Conservation (phyloP, 2,113 vertebrate species). For the Elanus axillaris region DNA sequence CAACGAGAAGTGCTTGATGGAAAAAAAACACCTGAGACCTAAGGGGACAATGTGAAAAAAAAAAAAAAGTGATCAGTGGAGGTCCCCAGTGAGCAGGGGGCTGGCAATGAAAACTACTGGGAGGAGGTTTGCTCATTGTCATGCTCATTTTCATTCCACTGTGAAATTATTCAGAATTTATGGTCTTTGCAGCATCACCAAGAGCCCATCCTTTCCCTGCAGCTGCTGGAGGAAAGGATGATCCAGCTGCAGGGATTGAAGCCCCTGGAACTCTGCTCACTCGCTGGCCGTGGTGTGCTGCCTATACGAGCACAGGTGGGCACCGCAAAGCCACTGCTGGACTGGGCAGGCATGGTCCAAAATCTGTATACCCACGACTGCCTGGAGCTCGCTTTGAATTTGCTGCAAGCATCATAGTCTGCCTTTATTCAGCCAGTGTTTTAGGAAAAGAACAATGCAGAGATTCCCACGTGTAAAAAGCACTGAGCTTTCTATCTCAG, state of each 20-base stretch:
- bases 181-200: neutral
- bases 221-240: neutral
- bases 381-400: neutral
- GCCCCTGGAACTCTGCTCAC: neutral
- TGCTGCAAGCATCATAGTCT: neutral
- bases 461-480: neutral
- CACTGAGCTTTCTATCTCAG: neutral
- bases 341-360: neutral
- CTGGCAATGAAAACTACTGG: fast-evolving
- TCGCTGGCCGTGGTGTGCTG: neutral
- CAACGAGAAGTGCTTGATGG: neutral
- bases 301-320: neutral
- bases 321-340: neutral
- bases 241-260: neutral
- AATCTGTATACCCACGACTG: neutral
- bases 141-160: fast-evolving
- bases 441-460: neutral
- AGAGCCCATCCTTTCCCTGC: neutral
- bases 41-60: neutral
- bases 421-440: neutral
- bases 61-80: neutral
- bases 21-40: neutral
- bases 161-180: neutral
- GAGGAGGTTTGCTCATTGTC: neutral
- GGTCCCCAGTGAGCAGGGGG: neutral